Percentiles rank a stretch among this genome's conserved stretches.
Conservation (phyloP, 2,888 invertebrate genomes). For the Lumbricus terrestris region DNA sequence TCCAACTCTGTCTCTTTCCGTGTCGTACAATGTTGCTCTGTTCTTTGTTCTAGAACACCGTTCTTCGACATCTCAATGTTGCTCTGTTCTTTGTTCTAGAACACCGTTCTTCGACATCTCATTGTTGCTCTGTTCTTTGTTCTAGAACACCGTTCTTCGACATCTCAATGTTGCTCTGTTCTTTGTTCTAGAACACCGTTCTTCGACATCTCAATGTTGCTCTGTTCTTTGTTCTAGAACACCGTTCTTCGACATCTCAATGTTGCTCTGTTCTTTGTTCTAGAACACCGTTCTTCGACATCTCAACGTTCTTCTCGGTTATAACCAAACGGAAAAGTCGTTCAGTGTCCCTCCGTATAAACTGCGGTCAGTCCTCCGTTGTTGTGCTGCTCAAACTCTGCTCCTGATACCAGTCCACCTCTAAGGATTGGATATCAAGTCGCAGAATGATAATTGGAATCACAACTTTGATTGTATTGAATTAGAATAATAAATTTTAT, state of each 20-base stretch:
- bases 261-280: not conserved
- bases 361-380: conserved; percentile 67
- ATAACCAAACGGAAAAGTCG: conserved; percentile 83
- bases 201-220: conserved; percentile 86
- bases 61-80: conserved; percentile 85
- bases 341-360: conserved; percentile 87
- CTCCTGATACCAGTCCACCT: too few relatives aligned
- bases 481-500: too few relatives aligned
- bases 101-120: conserved; percentile 84
- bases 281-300: conserved; percentile 87
- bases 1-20: not conserved
- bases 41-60: conserved; percentile 70
- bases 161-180: conserved; percentile 82
- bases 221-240: conserved; percentile 68
- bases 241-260: conserved; percentile 84
- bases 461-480: too few relatives aligned
- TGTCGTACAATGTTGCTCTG: not conserved
- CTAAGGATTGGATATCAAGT: not conserved
- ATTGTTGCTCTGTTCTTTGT: conserved; percentile 71
- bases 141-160: conserved; percentile 80
- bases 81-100: conserved; percentile 70
- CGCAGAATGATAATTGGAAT: not conserved
- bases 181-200: conserved; percentile 73
- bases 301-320: conserved; percentile 86
- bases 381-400: not conserved